Evolutionary conservation across 1,140 invertebrate species (phyloP), one percentile per base, ranked within the genome.

Genomic region (Lasaia peninsularis): DNA sequence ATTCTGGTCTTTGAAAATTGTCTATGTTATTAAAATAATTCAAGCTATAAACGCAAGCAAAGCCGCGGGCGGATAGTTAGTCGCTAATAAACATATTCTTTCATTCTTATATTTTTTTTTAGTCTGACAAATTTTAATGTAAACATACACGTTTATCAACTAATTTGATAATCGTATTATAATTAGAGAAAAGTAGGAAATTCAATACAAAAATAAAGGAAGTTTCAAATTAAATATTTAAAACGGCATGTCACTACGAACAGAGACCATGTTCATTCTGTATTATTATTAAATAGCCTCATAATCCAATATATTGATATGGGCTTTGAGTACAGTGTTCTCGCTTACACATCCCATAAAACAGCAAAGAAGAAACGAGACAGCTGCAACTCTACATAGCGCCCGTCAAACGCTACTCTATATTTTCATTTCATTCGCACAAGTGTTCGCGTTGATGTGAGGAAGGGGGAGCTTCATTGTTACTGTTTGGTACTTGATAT

Each of bases 171-270:
- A 44, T 44, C 11, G 10, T 11, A 11, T 20, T 11, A 67, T 69
- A 63, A 24, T 48, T 7, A 16, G 21, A 35, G 33, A 34, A 37
- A 37, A 20, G 11, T 44, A 44, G 40, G 40, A 48, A 55, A 44
- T 55, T 55, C 44, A 44, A 78, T 73, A 62, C 40, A 79, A 76
- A 81, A 81, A 75, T 83, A 80, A 75, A 79, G 74, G 75, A 87
- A 80, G 86, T 80, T 83, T 75, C 77, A 79, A 83, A 82, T 84
- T 84, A 84, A 88, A 86, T 88, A 88, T 86, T 86, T 86, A 86
- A 86, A 86, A 75, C 75, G 66, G 70, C 71, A 69, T 79, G 73
- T 78, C 75, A 73, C 75, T 77, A 73, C 69, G 69, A 83, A 75
- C 70, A 75, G 73, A 78, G 71, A 80, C 77, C 85, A 80, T 82